phyloP scores from a whole-genome alignment of 2,797 vertebrate genomes.

The Cebuella pygmaea region DNA sequence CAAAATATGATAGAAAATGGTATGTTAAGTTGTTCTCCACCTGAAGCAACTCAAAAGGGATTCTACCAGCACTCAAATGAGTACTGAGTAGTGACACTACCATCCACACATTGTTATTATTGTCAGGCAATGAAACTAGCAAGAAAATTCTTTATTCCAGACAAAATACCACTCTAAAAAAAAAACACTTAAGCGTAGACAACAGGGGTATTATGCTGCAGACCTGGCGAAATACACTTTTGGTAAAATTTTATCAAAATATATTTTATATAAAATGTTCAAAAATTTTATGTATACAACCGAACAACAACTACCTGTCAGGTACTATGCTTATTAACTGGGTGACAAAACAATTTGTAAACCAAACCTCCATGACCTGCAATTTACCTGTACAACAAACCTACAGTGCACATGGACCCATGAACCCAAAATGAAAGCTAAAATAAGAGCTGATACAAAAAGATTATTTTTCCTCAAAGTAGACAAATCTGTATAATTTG shows the following conservation, averaged over 20 bases:
- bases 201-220: not conserved
- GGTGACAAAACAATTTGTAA: too few species aligned
- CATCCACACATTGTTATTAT: not conserved
- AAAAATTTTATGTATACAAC: not conserved
- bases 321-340: too few species aligned
- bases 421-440: too few species aligned
- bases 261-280: not conserved
- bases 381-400: too few species aligned
- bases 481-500: not conserved
- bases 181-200: not conserved
- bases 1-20: not conserved
- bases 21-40: not conserved
- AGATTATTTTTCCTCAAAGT: not conserved
- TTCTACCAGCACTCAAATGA: not conserved
- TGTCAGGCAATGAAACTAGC: not conserved
- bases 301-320: not conserved
- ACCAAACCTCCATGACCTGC: too few species aligned
- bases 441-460: too few species aligned
- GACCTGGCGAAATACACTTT: not conserved
- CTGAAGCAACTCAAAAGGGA: not conserved
- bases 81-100: not conserved
- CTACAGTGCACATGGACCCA: too few species aligned
- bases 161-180: not conserved
- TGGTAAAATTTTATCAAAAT: not conserved
- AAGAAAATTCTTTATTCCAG: not conserved